Base-by-base conservation (phyloP, 2,888 invertebrate genomes). In the Belgica antarctica region DNA sequence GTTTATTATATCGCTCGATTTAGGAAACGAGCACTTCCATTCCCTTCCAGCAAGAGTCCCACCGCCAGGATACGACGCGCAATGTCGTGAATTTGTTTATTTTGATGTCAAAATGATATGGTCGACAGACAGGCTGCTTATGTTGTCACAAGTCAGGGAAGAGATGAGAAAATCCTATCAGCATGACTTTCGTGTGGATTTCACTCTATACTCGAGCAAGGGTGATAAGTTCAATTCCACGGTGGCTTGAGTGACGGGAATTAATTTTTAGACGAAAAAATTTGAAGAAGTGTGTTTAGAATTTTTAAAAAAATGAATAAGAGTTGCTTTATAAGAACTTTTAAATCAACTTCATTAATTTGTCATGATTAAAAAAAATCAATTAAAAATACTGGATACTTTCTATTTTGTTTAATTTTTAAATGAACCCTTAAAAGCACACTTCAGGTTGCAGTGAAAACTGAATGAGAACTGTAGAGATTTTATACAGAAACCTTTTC, bases 1-100 rank as follows among this genome's bases (percentile, higher is more conserved):
- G 62, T 62, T 62, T 62, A 62, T 62, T 28, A 62, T 62, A 62
- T 62, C 34, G 22, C 52, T 34, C 34, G 62, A 62, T 62, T 62
- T 62, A n/a, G 5, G 34, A 62, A 62, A 62, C 62, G 62, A 7
- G 27, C 4, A 17, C 28, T 19, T 4, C 25, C 7, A 31, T 31
- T 31, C n/a, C n/a, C 41, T 41, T 41, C 10, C n/a, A n/a, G n/a
- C n/a, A n/a, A n/a, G n/a, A n/a, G n/a, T 59, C 15, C 27, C n/a
- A 27, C 25, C 10, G 12, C 3, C 59, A 22, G 7, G 27, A 7
- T 10, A 59, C 59, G 19, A 27, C 25, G 27, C 17, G n/a, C 22
- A 22, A n/a, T 5, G 52, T 52, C 52, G 17, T 17, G 59, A 59
- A 59, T 59, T 59, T 59, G 59, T 59, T 59, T 59, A 59, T 59